Evolutionary conservation across 1,140 invertebrate genomes (phyloP).

Genomic region (Pachypeltis micranthus): DNA sequence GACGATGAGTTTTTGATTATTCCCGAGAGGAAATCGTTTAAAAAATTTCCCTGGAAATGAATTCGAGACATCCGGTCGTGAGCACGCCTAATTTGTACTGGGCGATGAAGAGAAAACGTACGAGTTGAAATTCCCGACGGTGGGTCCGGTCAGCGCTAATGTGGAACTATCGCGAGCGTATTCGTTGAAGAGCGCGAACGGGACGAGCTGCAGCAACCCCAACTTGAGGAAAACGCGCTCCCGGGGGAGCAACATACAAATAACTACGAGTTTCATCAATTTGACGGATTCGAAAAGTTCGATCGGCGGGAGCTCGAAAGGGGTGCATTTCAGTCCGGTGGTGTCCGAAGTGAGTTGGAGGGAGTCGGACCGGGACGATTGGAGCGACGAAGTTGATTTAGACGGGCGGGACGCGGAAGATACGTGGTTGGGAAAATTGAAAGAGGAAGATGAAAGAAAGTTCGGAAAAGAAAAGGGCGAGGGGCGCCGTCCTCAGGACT

Average conservation of each 20-base stretch:
- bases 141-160: slow-evolving; percentile 20
- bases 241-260: slow-evolving; percentile 27
- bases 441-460: slow-evolving; percentile 20
- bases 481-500: slow-evolving; percentile 13
- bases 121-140: slow-evolving; percentile 24
- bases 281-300: slow-evolving; percentile 32
- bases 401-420: slow-evolving; percentile 18
- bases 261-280: slow-evolving; percentile 30
- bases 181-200: slow-evolving; percentile 24
- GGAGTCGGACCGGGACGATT: slow-evolving; percentile 22
- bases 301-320: slow-evolving; percentile 31
- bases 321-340: slow-evolving; percentile 55
- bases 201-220: slow-evolving; percentile 19
- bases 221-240: slow-evolving; percentile 23
- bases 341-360: slow-evolving; percentile 59
- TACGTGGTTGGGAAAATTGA: slow-evolving; percentile 20
- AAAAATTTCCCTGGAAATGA: slow-evolving; percentile 25
- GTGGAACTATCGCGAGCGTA: slow-evolving; percentile 24
- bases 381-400: slow-evolving; percentile 26
- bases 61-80: slow-evolving; percentile 33
- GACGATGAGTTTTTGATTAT: slow-evolving; percentile 18
- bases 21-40: slow-evolving; percentile 23
- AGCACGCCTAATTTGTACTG: slow-evolving; percentile 51
- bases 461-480: slow-evolving; percentile 26
- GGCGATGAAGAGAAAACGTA: slow-evolving; percentile 31